Percentiles rank a stretch among this genome's conserved stretches.
These are phyloP conservation scores for Chelonia mydas DNA, from an alignment of 2,797 vertebrate species.

Conservation along the genomic window DNA sequence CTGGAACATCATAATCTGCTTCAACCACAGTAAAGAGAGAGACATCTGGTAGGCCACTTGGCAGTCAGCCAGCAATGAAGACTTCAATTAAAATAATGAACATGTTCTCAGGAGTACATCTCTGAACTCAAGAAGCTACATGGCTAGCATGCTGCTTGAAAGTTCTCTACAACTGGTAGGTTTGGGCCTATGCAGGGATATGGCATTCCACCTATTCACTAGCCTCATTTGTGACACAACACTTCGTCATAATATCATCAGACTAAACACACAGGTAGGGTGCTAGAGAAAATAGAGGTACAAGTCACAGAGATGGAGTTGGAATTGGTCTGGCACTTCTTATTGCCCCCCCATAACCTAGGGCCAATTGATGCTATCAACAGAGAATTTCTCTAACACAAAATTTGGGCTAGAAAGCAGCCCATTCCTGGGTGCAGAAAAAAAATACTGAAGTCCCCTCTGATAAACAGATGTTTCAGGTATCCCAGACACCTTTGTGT, in stretches of 20 bases:
- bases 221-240: neutral
- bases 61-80: conserved; percentile 81
- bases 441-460: neutral
- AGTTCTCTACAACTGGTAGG: conserved; percentile 54
- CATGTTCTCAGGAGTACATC: conserved; percentile 80
- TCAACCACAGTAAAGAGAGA: conserved; percentile 79
- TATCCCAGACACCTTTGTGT: conserved; percentile 25
- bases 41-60: conserved; percentile 85
- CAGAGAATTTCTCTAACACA: neutral
- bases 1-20: conserved; percentile 82
- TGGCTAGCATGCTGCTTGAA: conserved; percentile 73
- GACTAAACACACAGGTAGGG: neutral
- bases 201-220: neutral
- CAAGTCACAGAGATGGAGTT: neutral
- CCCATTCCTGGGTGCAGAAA: neutral
- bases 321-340: neutral
- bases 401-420: neutral
- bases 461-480: neutral
- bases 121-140: conserved; percentile 75
- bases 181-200: fast-evolving
- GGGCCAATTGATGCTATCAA: neutral
- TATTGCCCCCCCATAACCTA: neutral
- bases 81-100: conserved; percentile 85
- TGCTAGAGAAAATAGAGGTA: neutral
- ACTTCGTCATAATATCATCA: conserved; percentile 1